phyloP scores from a whole-genome alignment of 2,888 invertebrate genomes.

The Esperia sulphurella region DNA sequence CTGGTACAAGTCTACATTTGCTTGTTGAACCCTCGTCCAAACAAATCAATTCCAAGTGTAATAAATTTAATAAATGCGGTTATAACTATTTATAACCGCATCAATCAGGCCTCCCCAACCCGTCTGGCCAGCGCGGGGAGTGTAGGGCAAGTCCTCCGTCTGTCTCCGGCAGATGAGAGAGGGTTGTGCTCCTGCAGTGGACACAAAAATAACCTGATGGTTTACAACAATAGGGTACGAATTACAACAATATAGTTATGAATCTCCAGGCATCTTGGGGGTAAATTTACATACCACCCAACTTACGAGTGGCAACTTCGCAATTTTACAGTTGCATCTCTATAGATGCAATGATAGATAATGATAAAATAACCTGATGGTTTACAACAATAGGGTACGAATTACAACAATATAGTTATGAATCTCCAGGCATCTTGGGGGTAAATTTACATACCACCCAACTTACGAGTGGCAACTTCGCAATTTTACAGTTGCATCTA shows the following conservation, averaged over 20 bases:
- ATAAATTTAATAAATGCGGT: neutral
- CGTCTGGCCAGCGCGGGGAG: too few relatives aligned
- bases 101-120: too few relatives aligned
- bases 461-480: neutral
- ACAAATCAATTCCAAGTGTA: neutral
- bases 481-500: neutral
- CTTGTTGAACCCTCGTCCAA: too few relatives aligned
- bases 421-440: conserved; percentile 27
- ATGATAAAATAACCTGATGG: too few relatives aligned
- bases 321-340: conserved; percentile 1
- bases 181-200: too few relatives aligned
- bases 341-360: conserved; percentile 1
- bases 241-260: conserved; percentile 31
- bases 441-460: conserved; percentile 24
- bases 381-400: too few relatives aligned
- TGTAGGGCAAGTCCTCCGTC: too few relatives aligned
- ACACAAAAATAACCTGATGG: too few relatives aligned
- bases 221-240: too few relatives aligned
- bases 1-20: too few relatives aligned
- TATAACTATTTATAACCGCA: neutral
- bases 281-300: conserved; percentile 24
- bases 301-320: neutral
- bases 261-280: conserved; percentile 27
- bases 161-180: too few relatives aligned
- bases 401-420: conserved; percentile 31